phyloP scores from a whole-genome alignment of 2,113 vertebrate genomes.

The Elephas maximus region DNA sequence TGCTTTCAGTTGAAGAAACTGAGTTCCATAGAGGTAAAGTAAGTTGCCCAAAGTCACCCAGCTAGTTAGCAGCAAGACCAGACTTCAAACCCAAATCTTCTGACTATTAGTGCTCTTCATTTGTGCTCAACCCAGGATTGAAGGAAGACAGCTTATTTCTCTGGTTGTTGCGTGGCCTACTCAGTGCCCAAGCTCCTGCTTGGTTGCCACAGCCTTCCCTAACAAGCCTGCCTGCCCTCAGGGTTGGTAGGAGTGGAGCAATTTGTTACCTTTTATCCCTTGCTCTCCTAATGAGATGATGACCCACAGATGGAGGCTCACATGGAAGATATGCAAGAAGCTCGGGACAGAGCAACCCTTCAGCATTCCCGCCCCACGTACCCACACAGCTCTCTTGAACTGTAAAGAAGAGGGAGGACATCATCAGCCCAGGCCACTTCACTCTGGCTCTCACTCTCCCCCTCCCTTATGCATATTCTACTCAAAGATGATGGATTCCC shows the following conservation, averaged over 20 bases:
- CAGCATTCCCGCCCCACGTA: accelerated
- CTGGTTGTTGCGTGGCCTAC: background rate
- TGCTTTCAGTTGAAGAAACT: constrained; percentile 2
- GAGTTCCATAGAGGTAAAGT: background rate
- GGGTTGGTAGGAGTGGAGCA: background rate
- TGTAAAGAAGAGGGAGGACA: background rate
- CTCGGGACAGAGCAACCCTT: background rate
- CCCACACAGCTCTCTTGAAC: background rate
- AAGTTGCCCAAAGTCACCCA: background rate
- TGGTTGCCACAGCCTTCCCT: background rate
- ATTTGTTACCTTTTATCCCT: background rate
- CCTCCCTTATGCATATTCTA: constrained; percentile 28
- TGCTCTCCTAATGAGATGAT: background rate
- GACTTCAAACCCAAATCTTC: background rate
- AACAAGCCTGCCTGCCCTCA: background rate
- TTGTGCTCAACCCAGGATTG: background rate
- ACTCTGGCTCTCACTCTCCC: background rate
- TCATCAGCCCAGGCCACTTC: background rate
- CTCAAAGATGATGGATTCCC: constrained; percentile 57
- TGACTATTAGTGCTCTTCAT: background rate
- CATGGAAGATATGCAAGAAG: background rate
- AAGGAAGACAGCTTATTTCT: background rate
- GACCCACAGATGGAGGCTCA: no score
- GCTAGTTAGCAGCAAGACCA: background rate
- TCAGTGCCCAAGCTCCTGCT: background rate